Evolutionary conservation across 2,888 invertebrate genomes (phyloP).

Genomic region (Luperina nickerlii): DNA sequence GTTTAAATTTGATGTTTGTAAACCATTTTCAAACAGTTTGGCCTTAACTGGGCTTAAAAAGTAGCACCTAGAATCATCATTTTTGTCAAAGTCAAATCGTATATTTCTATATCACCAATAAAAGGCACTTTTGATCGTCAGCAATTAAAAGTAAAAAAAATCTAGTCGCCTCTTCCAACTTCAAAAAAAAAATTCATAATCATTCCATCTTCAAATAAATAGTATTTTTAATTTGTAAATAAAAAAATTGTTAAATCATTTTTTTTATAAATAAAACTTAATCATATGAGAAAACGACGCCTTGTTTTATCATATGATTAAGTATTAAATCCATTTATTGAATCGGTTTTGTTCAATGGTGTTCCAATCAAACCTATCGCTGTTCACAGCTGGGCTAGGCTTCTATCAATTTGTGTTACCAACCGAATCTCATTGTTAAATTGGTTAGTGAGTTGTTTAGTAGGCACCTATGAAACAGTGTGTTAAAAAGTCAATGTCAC

Average conservation of each 20-base stretch:
- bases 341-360: not conserved
- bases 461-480: not conserved
- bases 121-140: not conserved
- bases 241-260: too few species aligned
- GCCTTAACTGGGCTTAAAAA: not conserved
- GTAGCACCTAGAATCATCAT: not conserved
- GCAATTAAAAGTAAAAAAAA: not conserved
- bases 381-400: not conserved
- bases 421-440: constrained; percentile 12
- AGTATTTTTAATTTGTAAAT: too few species aligned
- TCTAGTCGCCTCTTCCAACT: not conserved
- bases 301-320: too few species aligned
- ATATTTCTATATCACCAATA: not conserved
- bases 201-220: too few species aligned
- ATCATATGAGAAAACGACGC: too few species aligned
- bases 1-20: not conserved
- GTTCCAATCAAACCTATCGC: not conserved
- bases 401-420: not conserved
- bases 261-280: too few species aligned
- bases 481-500: constrained; percentile 8
- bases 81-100: not conserved
- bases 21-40: not conserved
- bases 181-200: too few species aligned
- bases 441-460: constrained; percentile 34
- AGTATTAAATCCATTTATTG: too few species aligned